phyloP scores from a whole-genome alignment of 2,888 invertebrate genomes.

The Microplitis manilae region DNA sequence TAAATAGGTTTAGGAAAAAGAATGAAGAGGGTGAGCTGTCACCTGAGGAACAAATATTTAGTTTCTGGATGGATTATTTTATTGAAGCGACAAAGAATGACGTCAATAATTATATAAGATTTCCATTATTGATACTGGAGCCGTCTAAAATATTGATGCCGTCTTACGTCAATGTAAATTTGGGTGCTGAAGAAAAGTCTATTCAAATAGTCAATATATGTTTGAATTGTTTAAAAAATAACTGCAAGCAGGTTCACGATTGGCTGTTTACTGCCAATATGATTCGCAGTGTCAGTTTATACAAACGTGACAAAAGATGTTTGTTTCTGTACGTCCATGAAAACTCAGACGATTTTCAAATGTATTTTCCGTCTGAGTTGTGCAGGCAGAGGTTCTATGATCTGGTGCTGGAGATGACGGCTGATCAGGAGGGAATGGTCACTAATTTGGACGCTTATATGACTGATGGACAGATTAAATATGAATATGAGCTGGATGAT shows the following conservation, averaged over 20 bases:
- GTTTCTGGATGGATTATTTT: constrained; percentile 99
- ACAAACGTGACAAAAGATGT: constrained; percentile 96
- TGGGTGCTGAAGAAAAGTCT: constrained; percentile 93
- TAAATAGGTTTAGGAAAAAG: constrained; percentile 90
- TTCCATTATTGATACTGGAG: constrained; percentile 92
- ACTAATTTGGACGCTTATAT: constrained; percentile 84
- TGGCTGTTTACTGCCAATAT: constrained; percentile 94
- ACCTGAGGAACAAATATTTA: constrained; percentile 91
- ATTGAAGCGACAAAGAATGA: constrained; percentile 91
- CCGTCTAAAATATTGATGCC: constrained; percentile 95
- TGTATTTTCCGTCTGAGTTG: constrained; percentile 93
- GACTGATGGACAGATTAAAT: constrained; percentile 84
- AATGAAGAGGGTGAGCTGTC: constrained; percentile 80
- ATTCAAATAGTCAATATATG: constrained; percentile 92
- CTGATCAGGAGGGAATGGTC: constrained; percentile 86
- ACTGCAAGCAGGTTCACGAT: constrained; percentile 89
- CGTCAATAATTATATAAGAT: constrained; percentile 86
- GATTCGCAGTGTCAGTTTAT: constrained; percentile 92
- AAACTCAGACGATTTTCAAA: constrained; percentile 99
- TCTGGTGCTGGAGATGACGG: constrained; percentile 88
- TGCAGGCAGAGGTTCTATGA: constrained; percentile 89
- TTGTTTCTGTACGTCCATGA: constrained; percentile 97
- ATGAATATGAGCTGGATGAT: constrained; percentile 97
- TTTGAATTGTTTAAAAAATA: constrained; percentile 82
- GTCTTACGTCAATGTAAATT: constrained; percentile 95